Evolutionary conservation across 2,888 invertebrate genomes (phyloP).

Genomic region (Anaspis maculata): DNA sequence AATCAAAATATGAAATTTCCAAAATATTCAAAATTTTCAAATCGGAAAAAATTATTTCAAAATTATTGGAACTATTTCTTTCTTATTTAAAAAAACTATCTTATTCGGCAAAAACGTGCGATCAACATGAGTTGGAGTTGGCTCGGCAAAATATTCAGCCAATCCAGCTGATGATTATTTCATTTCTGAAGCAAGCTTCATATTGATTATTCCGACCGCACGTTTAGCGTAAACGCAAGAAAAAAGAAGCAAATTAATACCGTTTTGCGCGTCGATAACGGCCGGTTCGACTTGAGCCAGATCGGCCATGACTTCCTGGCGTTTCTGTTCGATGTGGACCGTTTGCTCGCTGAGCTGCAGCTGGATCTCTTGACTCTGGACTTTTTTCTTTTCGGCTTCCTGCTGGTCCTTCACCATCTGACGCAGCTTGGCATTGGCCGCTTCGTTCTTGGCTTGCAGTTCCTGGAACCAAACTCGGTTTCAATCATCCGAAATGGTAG

Average conservation of each 20-base stretch:
- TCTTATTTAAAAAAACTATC: no score
- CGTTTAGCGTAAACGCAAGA: not conserved
- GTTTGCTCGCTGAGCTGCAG: slow-evolving; percentile 75
- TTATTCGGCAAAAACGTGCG: no score
- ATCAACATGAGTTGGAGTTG: no score
- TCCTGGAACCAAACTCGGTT: slow-evolving; percentile 52
- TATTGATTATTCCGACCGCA: no score
- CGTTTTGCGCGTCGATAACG: slow-evolving; percentile 96
- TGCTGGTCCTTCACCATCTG: slow-evolving; percentile 99
- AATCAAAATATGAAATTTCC: no score
- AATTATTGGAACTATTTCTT: not conserved
- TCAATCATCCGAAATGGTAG: no score
- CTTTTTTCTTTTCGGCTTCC: slow-evolving; percentile 98
- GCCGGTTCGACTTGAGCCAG: slow-evolving; percentile 97
- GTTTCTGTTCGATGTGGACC: slow-evolving; percentile 86
- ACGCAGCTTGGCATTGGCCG: slow-evolving; percentile 96
- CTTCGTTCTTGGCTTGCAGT: slow-evolving; percentile 94
- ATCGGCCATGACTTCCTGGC: slow-evolving; percentile 91
- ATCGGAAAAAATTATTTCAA: not conserved
- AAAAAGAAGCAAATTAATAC: slow-evolving; percentile 40
- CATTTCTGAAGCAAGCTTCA: no score
- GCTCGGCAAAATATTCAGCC: no score
- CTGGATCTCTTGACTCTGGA: slow-evolving; percentile 95
- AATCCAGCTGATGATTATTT: no score
- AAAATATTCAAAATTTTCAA: no score